Evolutionary conservation across 2,888 invertebrate genomes (phyloP).

Genomic region (Pantelozetes paolii): DNA sequence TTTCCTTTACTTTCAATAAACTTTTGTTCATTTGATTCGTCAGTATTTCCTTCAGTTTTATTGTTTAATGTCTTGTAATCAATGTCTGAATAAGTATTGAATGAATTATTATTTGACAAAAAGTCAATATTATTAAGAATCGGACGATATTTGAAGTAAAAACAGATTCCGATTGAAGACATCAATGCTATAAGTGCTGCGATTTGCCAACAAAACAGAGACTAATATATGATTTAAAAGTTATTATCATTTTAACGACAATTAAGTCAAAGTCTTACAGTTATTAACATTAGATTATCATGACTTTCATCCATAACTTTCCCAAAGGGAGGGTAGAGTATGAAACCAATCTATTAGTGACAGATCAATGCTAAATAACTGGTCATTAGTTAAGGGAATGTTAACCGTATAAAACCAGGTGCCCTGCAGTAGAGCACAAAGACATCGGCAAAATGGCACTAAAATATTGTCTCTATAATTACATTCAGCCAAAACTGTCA

Average conservation of each 20-base stretch:
- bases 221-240: neutral
- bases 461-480: slow-evolving; percentile 52
- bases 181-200: slow-evolving; percentile 25
- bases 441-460: slow-evolving; percentile 52
- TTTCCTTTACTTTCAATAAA: neutral
- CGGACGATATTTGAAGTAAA: slow-evolving; percentile 1
- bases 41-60: neutral
- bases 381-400: slow-evolving; percentile 47
- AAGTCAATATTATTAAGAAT: neutral
- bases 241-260: neutral
- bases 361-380: neutral
- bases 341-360: slow-evolving; percentile 45
- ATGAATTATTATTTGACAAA: neutral
- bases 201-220: slow-evolving; percentile 47
- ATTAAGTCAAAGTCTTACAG: slow-evolving; percentile 48
- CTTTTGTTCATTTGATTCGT: neutral
- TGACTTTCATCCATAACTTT: slow-evolving; percentile 51
- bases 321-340: slow-evolving; percentile 55
- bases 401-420: slow-evolving; percentile 58
- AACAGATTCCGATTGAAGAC: neutral
- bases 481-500: slow-evolving; percentile 53
- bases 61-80: neutral
- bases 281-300: slow-evolving; percentile 55
- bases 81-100: neutral
- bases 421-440: slow-evolving; percentile 56